phyloP scores from a whole-genome alignment of 37 sponge, comb jelly and placozoan species.

The Ephydatia muelleri region DNA sequence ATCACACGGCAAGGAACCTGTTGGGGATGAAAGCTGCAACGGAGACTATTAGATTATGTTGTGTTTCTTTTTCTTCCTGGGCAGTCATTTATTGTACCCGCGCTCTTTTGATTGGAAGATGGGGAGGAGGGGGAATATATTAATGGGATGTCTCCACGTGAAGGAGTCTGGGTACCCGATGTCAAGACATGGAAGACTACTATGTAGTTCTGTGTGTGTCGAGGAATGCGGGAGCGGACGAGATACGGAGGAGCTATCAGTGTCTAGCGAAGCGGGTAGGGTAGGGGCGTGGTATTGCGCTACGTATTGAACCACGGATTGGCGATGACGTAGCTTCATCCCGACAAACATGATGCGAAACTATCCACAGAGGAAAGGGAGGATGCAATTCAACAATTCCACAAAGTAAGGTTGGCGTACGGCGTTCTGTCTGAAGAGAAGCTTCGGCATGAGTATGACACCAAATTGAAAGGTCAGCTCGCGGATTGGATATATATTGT shows the following conservation, averaged over 20 bases:
- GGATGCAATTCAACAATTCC: conserved; percentile 21
- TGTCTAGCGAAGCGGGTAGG: conserved; percentile 42
- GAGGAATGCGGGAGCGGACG: conserved; percentile 11
- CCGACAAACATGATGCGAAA: conserved; percentile 19
- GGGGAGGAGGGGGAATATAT: too few species aligned
- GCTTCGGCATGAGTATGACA: conserved; percentile 14
- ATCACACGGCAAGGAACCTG: background rate
- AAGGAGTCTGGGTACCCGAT: background rate
- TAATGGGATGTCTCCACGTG: background rate
- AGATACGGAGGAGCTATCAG: conserved; percentile 46
- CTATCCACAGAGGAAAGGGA: conserved; percentile 20
- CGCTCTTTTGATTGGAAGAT: too few species aligned
- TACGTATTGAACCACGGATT: background rate
- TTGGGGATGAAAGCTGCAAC: background rate
- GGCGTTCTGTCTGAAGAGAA: conserved; percentile 20
- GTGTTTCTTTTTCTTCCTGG: background rate
- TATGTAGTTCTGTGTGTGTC: conserved; percentile 26
- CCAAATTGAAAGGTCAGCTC: conserved; percentile 26
- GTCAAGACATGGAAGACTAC: conserved; percentile 16
- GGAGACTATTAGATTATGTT: background rate
- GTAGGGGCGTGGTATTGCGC: background rate
- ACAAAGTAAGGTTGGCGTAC: conserved; percentile 30
- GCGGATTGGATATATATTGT: background rate
- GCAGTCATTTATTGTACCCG: too few species aligned
- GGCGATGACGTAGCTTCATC: conserved; percentile 20